Percentiles rank a stretch among this genome's conserved stretches.
Evolutionary conservation across 1,140 invertebrate species (phyloP).

Genomic region (Lineus longissimus): DNA sequence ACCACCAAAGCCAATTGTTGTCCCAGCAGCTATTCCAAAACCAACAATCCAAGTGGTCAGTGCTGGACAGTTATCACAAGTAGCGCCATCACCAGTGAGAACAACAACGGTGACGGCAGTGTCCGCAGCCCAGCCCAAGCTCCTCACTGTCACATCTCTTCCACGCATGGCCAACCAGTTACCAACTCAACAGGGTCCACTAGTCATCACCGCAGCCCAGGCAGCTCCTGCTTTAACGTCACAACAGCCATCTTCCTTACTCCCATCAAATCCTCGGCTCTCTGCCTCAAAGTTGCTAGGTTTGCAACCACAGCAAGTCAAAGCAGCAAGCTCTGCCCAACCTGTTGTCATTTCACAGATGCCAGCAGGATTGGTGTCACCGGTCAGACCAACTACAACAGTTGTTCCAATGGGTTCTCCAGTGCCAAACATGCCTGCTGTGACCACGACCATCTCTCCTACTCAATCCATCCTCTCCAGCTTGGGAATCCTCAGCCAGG

Average conservation of each 20-base stretch:
- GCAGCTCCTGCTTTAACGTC: constrained; percentile 8
- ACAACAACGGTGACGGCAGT: constrained; percentile 27
- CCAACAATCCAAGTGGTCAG: background rate
- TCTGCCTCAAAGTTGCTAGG: constrained; percentile 12
- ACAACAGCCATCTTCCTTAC: constrained; percentile 6
- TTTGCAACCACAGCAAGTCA: background rate
- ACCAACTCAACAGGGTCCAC: background rate
- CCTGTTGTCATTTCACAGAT: too few relatives aligned
- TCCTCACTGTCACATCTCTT: background rate
- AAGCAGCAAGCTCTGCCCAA: too few relatives aligned
- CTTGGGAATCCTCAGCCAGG: too few relatives aligned
- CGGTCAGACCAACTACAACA: background rate
- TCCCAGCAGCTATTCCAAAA: constrained; percentile 25
- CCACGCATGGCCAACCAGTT: background rate
- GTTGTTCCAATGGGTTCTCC: background rate
- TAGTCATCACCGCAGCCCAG: background rate
- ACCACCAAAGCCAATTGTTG: constrained; percentile 15
- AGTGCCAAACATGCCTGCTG: constrained; percentile 15
- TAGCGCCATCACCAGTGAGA: constrained; percentile 30
- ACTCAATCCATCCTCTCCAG: too few relatives aligned
- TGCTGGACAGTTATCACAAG: constrained; percentile 17
- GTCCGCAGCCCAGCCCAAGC: constrained; percentile 16
- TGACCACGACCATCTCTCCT: background rate
- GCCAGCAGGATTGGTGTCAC: background rate
- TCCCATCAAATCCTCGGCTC: constrained; percentile 5